Evolutionary conservation across 2,888 invertebrate genomes (phyloP), one percentile per base, ranked within the genome.

Genomic region (Acanthacorydalis orientalis): DNA sequence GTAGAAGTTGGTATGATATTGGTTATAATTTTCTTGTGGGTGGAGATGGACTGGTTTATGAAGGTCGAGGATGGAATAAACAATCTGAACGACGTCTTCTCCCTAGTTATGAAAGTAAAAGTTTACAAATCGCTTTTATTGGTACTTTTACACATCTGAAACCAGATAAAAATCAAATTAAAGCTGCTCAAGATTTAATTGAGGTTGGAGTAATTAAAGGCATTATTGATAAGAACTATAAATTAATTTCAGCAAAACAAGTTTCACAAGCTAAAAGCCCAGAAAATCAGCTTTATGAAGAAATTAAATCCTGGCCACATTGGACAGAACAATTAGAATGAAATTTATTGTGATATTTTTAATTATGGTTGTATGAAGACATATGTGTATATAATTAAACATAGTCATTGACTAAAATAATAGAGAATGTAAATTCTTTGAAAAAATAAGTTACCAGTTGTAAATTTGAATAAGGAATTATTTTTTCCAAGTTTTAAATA

Each of bases 11-110:
- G 72, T 70, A 67, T 49, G 86, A 86, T 57, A 83, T 85, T 23
- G 78, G 70, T 0, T 87, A 83, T 60, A 88, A 83, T 59, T 89
- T 85, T 55, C 63, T 88, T 2, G 74, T 88, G 32, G 83, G 83
- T 1, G 85, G 84, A 4, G 85, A 86, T 57, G 86, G 85, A 0
- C 69, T 74, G 2, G 79, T 77, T 0, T 86, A 84, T 59, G 74
- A 72, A 53, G 85, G 82, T 0, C 74, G 85, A 4, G 82, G 83
- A 1, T 88, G 87, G 87, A 74, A 78, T 52, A 62, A 64, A 49
- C 67, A 75, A 40, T 87, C 86, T 0, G 80, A 85, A 0, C 85
- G 86, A 56, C 74, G 83, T 0, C 23, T 23, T 23, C 23, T 23
- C 6, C 70, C 70, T 39, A 70, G 77, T 40, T 83, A 75, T 58